phyloP scores from a whole-genome alignment of 2,113 vertebrate genomes.

The Litocranius walleri region DNA sequence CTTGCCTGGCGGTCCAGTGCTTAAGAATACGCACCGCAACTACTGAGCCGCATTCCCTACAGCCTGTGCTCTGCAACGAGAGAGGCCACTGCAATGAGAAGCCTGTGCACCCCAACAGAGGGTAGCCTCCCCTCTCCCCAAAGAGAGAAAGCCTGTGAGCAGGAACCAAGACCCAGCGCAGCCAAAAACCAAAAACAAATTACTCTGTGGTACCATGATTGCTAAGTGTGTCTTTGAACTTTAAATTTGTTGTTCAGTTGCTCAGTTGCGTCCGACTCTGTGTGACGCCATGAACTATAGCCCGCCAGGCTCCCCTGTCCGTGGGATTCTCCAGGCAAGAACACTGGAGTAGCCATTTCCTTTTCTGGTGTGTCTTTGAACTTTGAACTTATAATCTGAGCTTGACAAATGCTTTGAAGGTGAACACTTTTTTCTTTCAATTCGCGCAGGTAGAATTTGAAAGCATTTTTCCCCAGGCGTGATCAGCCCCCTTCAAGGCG shows the following conservation, averaged over 20 bases:
- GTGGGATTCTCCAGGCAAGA: neutral
- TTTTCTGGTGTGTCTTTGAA: neutral
- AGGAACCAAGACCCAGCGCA: neutral
- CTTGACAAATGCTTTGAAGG: neutral
- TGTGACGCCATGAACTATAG: neutral
- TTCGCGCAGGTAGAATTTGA: neutral
- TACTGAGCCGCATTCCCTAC: neutral
- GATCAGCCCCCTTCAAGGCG: neutral
- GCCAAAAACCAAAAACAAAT: neutral
- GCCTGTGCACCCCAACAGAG: neutral
- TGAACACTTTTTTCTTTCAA: neutral
- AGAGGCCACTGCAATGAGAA: neutral
- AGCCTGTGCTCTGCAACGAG: neutral
- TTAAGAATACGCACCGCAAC: neutral
- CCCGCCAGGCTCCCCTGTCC: neutral
- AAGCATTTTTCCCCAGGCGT: accelerated
- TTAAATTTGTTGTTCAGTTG: neutral
- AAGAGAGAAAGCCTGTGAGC: neutral
- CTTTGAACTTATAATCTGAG: neutral
- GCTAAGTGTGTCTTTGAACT: neutral
- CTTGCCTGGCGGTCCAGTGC: neutral
- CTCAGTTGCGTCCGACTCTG: neutral
- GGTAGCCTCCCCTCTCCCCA: neutral
- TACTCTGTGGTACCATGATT: neutral
- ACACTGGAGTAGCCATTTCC: neutral